Conservation (phyloP, 2,888 invertebrate species). For the Cephus pulcher region DNA sequence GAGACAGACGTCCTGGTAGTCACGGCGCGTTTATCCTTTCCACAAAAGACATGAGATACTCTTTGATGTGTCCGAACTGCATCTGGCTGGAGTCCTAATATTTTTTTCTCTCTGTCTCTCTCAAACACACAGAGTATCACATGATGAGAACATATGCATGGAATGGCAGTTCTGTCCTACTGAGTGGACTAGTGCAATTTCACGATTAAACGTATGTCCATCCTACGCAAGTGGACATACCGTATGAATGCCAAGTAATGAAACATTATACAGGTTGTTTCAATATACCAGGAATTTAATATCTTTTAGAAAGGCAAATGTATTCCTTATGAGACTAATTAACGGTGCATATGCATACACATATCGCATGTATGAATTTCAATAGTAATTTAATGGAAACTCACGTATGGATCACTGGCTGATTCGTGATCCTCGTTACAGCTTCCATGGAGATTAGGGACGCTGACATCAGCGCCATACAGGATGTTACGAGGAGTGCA, state of each 20-base stretch:
- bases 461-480: slow-evolving; percentile 32
- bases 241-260: background rate
- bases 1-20: background rate
- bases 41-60: background rate
- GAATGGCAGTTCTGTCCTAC: background rate
- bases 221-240: background rate
- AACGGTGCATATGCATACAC: background rate
- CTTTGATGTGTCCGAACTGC: background rate
- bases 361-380: background rate
- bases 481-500: slow-evolving; percentile 40
- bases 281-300: background rate
- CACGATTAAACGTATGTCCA: background rate
- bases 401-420: slow-evolving; percentile 42
- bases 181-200: background rate
- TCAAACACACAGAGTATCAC: background rate
- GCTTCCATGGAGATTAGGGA: slow-evolving; percentile 33
- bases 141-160: background rate
- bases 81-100: background rate
- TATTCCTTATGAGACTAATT: background rate
- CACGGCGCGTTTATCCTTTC: background rate
- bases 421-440: slow-evolving; percentile 33
- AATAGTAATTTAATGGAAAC: slow-evolving; percentile 17
- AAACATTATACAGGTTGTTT: background rate
- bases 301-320: background rate
- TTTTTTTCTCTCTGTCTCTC: background rate